Base-by-base conservation (phyloP, 2,797 vertebrate genomes). In the Hemibagrus guttatus region DNA sequence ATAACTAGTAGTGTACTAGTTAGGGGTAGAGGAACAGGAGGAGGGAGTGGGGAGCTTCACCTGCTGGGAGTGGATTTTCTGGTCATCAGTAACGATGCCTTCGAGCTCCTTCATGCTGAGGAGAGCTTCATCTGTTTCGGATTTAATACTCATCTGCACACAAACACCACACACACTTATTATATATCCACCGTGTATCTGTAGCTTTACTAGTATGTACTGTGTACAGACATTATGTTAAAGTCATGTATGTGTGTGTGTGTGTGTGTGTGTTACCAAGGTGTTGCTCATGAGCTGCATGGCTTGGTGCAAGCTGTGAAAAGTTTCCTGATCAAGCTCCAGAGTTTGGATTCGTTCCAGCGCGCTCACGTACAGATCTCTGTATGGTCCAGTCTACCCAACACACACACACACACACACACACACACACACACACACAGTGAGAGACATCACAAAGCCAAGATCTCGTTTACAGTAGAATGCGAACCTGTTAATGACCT, bases 331-430 rank as follows among this genome's bases (percentile, higher is more conserved):
- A 56, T 93, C 94, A 42, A 91, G 86, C 91, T 95, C 96, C 92
- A 97, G 88, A 84, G 93, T 88, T 39, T 85, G 83, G n/a, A 89
- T 92, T 86, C 92, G 93, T 87, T 91, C 92, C 84, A 91, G 7
- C 74, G 96, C 94, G 85, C 93, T 91, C 0, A 92, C 83, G 90
- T 94, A 97, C 31, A 96, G 90, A 58, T 95, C 89, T 81, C 58
- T 92, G 91, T 94, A 95, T 23, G 95, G 92, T 69, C 95, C 92
- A 46, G 94, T 96, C 97, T 96, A 80, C 71, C 12, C 35, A 28
- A 49, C 59, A 72, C 58, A 84, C 80, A 88, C 12, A 87, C 4
- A 87, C 76, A 90, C n/a, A 88, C 0, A 31, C n/a, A 66, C 16
- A 81, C 76, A 23, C 35, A 63, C 58, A 63, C 31, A 61, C 56